A percentile compares a stretch with the other conserved stretches of the same genome.
Conservation (phyloP, 2,113 vertebrate species). For the Morone saxatilis region DNA sequence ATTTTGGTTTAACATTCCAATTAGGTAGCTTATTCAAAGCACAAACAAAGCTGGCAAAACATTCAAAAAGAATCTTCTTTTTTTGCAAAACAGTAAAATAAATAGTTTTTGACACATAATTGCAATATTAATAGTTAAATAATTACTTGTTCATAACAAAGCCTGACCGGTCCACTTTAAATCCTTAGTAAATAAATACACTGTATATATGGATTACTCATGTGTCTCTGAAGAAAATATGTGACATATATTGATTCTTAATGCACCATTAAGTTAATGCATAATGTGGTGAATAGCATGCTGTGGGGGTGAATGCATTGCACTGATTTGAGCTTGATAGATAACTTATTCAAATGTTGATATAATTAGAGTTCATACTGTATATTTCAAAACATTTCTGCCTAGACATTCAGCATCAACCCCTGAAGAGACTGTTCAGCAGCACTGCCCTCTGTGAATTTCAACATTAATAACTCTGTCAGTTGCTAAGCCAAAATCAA, state of each 20-base stretch:
- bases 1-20: constrained; percentile 55
- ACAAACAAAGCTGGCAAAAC: constrained; percentile 29
- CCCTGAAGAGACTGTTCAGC: constrained; percentile 44
- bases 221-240: constrained; percentile 33
- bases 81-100: background rate
- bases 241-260: constrained; percentile 50
- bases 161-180: background rate
- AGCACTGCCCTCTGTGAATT: constrained; percentile 42
- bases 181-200: constrained; percentile 15
- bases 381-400: constrained; percentile 59
- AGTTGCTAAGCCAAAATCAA: constrained; percentile 51
- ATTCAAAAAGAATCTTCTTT: background rate
- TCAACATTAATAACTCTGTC: constrained; percentile 58
- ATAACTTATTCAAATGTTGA: constrained; percentile 65
- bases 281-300: constrained; percentile 53
- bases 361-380: constrained; percentile 54
- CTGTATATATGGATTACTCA: constrained; percentile 5
- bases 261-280: constrained; percentile 50
- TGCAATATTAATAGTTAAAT: constrained; percentile 12
- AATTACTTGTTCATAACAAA: background rate
- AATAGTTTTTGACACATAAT: background rate
- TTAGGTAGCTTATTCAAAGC: constrained; percentile 31
- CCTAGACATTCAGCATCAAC: constrained; percentile 50
- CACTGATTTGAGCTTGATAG: constrained; percentile 50
- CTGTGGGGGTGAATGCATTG: constrained; percentile 28